A percentile compares a stretch with the other conserved stretches of the same genome.
phyloP scores from a whole-genome alignment of 2,113 vertebrate genomes.

The Amphilophus citrinellus region DNA sequence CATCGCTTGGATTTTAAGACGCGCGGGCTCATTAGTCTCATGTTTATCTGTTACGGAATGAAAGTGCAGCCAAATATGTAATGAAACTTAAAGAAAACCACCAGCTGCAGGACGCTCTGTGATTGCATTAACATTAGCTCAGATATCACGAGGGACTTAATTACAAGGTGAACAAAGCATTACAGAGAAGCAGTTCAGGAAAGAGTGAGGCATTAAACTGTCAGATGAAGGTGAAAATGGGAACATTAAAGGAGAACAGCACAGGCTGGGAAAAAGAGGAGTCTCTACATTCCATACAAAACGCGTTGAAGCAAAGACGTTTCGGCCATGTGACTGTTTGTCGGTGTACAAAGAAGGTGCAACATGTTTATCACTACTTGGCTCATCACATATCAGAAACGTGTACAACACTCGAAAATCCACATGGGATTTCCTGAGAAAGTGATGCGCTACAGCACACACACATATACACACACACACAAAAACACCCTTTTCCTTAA shows the following conservation, averaged over 20 bases:
- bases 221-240: conserved; percentile 16
- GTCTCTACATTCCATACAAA: conserved; percentile 47
- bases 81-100: conserved; percentile 7
- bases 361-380: neutral
- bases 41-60: neutral
- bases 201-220: neutral
- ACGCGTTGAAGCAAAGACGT: conserved; percentile 3
- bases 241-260: neutral
- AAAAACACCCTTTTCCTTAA: conserved; percentile 46
- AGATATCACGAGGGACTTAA: conserved; percentile 19
- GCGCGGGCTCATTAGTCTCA: neutral
- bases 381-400: neutral
- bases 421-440: neutral
- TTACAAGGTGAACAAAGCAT: conserved; percentile 1
- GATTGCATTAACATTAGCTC: conserved; percentile 21
- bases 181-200: neutral
- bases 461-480: neutral
- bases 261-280: neutral
- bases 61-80: conserved; percentile 8
- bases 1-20: conserved; percentile 8
- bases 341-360: neutral
- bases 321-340: neutral
- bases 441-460: conserved; percentile 28
- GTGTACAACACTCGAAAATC: neutral
- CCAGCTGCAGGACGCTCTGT: conserved; percentile 22